Evolutionary conservation across 2,888 invertebrate genomes (phyloP).

Genomic region (Callinectes sapidus): DNA sequence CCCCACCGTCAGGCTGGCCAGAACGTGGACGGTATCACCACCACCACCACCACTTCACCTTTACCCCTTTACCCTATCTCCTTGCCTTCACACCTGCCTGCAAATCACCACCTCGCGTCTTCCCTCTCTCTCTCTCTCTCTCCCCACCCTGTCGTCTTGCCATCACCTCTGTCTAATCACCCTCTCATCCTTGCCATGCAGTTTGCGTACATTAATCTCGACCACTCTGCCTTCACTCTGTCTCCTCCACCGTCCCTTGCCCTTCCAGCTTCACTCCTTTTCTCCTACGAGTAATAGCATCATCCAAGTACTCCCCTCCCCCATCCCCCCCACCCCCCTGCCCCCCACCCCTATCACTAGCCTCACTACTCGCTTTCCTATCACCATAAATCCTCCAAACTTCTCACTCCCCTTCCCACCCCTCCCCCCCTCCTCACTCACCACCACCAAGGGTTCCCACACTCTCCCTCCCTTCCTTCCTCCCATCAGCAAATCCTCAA

Average conservation of each 20-base stretch:
- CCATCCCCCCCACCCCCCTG: background rate
- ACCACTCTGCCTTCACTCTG: background rate
- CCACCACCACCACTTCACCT: background rate
- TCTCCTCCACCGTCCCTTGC: background rate
- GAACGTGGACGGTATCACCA: constrained; percentile 11
- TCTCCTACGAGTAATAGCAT: background rate
- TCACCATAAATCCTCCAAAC: background rate
- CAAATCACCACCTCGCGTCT: background rate
- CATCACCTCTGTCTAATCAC: background rate
- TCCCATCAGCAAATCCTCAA: background rate
- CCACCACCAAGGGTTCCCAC: background rate
- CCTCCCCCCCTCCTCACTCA: background rate
- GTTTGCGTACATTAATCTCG: background rate
- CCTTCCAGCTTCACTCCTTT: background rate
- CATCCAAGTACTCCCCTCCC: background rate
- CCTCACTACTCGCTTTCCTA: background rate
- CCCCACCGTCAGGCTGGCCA: background rate
- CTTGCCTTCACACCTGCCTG: background rate
- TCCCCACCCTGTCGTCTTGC: background rate
- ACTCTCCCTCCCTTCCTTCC: background rate
- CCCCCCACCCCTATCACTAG: background rate
- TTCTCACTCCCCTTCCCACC: background rate
- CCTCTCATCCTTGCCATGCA: background rate
- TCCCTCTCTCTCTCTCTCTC: background rate
- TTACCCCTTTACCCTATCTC: background rate